Evolutionary conservation across 2,113 vertebrate species (phyloP), one percentile per base, ranked within the genome.

Genomic region (Indicator maculatus): DNA sequence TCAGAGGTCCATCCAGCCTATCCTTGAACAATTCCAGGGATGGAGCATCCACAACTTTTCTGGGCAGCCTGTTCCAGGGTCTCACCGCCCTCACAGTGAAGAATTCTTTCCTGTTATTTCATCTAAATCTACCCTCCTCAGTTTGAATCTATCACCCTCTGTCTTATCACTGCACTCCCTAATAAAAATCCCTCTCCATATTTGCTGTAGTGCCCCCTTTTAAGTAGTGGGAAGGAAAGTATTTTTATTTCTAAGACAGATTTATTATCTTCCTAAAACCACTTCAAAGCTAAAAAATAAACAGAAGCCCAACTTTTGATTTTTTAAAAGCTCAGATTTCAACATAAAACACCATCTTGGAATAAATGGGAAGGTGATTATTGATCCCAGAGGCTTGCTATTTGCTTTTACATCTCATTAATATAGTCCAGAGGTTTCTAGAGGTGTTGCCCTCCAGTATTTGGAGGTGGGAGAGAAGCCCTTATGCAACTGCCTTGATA

Each of bases 401-500:
- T 30, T 67, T 1, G 2, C 12, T 86, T 83, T 83, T 4, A 24
- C 28, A 27, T 55, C 50, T 88, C 60, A 53, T 11, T 53, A 90
- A 93, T 88, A 2, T 0, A 78, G 15, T 27, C 70, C 28, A 39
- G 59, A 64, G 31, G 5, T 63, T 90, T 89, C 52, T 39, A 50
- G 39, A 81, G 41, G 44, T 91, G 69, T 63, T 95, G 82, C 64
- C 91, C 89, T 93, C 61, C 72, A 80, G 75, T 93, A 58, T 55
- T 36, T 30, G 12, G 53, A 73, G 95, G 85, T 83, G 95, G 95
- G 93, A 95, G 91, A 96, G 38, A 30, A 44, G 47, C 66, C 44
- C 45, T 95, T 95, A 95, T 92, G 86, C 70, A 95, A 95, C 61
- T 33, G 5, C n/a, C 44, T 74, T n/a, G 88, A 96, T 95, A 93